Percentiles rank a stretch among this genome's conserved stretches.
Conservation (phyloP, 2,113 vertebrate species). For the Indicator indicator region DNA sequence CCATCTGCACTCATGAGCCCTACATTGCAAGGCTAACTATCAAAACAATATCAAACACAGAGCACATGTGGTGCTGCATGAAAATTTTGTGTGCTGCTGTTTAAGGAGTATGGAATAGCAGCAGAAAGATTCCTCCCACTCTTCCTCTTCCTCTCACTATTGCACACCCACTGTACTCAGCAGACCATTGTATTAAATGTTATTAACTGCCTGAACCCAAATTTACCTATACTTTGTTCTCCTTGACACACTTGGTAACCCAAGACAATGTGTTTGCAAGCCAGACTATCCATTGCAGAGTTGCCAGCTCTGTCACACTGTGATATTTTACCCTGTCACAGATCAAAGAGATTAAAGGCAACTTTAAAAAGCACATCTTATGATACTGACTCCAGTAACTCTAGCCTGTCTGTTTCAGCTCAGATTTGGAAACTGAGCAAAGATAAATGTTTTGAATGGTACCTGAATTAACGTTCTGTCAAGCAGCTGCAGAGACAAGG, state of each 20-base stretch:
- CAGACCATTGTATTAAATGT: background rate
- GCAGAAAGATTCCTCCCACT: background rate
- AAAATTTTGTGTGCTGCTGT: background rate
- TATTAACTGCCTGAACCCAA: background rate
- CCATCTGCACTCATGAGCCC: background rate
- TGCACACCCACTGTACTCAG: background rate
- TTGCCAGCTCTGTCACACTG: background rate
- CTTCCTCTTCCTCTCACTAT: background rate
- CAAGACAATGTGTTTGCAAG: background rate
- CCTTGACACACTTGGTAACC: background rate
- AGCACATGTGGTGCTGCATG: background rate
- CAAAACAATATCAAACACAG: constrained; percentile 35
- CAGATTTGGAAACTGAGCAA: constrained; percentile 29
- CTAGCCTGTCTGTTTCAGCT: background rate
- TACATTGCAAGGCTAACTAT: background rate
- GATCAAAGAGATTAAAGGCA: constrained; percentile 44
- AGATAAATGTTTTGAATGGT: constrained; percentile 25
- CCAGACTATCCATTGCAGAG: background rate
- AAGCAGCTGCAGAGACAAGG: background rate
- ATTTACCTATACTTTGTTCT: background rate
- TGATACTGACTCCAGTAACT: background rate
- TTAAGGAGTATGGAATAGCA: background rate
- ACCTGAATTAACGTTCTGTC: constrained; percentile 14
- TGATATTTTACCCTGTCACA: background rate
- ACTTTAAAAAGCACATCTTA: background rate